Evolutionary conservation across 2,797 vertebrate species (phyloP), one percentile per base, ranked within the genome.

Genomic region (Botia kubotai): DNA sequence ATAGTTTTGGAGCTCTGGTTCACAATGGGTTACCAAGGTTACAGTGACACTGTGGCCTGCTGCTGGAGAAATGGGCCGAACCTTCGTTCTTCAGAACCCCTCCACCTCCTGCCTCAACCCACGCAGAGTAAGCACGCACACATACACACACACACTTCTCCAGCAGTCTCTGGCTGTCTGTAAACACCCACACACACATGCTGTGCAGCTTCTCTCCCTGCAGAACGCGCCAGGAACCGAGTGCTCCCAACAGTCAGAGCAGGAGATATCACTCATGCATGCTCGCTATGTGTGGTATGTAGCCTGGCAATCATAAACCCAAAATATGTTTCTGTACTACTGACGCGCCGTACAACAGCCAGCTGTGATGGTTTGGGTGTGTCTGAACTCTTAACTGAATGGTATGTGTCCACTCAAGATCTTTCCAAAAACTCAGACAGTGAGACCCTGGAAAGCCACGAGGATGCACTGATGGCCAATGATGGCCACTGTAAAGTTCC

Each of bases 241-340:
- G 50, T 71, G 79, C 43, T 62, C 66, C 19, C 4, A 62, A 43
- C 79, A 60, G 17, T 57, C 55, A 10, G 14, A 57, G 50, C 1
- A 8, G 23, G 26, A 68, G 50, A 72, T 74, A 70, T 71, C 70
- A 19, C 74, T 17, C 55, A 21, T 72, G 23, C 19, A 68, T 80
- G 78, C 26, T 72, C 33, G 63, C 65, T 77, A 84, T 85, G 77
- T 78, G 69, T 70, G 81, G 72, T 26, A 80, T 82, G 84, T 79
- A 75, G 36, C 46, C 76, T 62, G 55, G 48, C 77, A 76, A 48
- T 74, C 33, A 19, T 21, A 11, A 52, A 65, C 58, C 60, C 58
- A 16, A 73, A 66, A 73, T 63, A 69, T 55, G 11, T 21, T 33
- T 14, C 36, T 33, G 3, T 10, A 4, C 6, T 26, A 4, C 65